Base-by-base conservation (phyloP, 1,140 invertebrate species). In the Cyphomyrmex costatus region DNA sequence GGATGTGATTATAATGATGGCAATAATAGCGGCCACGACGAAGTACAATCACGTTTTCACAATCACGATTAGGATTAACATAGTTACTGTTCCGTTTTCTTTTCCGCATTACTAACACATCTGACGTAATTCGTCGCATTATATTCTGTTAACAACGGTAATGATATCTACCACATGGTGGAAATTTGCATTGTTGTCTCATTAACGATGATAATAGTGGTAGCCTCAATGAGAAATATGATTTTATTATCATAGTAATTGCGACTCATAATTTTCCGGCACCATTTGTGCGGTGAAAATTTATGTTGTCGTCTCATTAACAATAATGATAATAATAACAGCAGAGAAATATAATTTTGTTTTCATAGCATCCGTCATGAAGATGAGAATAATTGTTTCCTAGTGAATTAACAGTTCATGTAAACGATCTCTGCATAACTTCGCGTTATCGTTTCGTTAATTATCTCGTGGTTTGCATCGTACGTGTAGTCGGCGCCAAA, bases 171-270 rank as follows among this genome's bases (percentile, higher is more conserved):
- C 33, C 77, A 46, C 30, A 83, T 33, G 79, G 36, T 27, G 12
- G 68, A 74, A 83, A 83, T 83, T 74, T n/a, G n/a, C 79, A 14
- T 27, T 82, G 53, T 61, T 74, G 36, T 60, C 53, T 73, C 79
- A 83, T 83, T 83, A 82, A 83, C 36, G 60, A 74, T 60, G 53
- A 60, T 83, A 83, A 83, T 60, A 60, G 68, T 60, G 12, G 68
- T 46, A 56, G 53, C 53, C 27, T 27, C 68, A 24, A 83, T 83
- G 79, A 61, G 79, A 83, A 73, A 83, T 83, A 60, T 61, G 70
- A 83, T 83, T 83, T 83, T 49, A 73, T 83, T 74, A 83, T 74
- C 79, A 49, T 60, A 51, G 36, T 74, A 83, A 74, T 83, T 60
- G 79, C 68, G n/a, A 27, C 53, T 46, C 68, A 60, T 73, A 60